phyloP scores from a whole-genome alignment of 2,113 vertebrate species.

The Stictonetta naevosa region DNA sequence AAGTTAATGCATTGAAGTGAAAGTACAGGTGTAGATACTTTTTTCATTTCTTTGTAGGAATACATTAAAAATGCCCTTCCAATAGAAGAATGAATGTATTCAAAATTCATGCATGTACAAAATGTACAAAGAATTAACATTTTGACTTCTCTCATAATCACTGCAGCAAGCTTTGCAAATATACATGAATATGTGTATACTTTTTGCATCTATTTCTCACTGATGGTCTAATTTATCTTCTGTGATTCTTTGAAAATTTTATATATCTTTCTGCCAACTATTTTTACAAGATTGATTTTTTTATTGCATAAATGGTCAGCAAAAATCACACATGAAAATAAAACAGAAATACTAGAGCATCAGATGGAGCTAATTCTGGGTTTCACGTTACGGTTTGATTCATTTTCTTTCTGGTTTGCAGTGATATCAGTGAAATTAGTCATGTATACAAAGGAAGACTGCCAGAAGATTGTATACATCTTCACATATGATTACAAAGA shows the following conservation, averaged over 20 bases:
- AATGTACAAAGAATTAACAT: neutral
- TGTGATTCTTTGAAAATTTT: neutral
- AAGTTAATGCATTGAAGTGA: neutral
- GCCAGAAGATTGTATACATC: neutral
- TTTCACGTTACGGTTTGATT: neutral
- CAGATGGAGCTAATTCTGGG: neutral
- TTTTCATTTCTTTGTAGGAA: neutral
- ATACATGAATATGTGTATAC: rapidly evolving
- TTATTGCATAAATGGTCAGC: neutral
- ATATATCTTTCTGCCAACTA: neutral
- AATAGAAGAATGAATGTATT: neutral
- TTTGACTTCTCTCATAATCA: neutral
- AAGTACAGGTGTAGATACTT: neutral
- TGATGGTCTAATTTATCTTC: neutral
- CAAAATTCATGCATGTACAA: neutral
- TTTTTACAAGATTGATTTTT: neutral
- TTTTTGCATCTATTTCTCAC: neutral
- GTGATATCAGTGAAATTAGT: neutral
- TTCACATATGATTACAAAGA: neutral
- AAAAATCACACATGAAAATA: neutral
- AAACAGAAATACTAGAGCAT: neutral
- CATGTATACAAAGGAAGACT: neutral
- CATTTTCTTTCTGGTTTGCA: neutral
- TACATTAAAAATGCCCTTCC: neutral
- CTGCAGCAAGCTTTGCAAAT: neutral